phyloP scores from a whole-genome alignment of 2,888 invertebrate genomes.

The Pandemis heparana region DNA sequence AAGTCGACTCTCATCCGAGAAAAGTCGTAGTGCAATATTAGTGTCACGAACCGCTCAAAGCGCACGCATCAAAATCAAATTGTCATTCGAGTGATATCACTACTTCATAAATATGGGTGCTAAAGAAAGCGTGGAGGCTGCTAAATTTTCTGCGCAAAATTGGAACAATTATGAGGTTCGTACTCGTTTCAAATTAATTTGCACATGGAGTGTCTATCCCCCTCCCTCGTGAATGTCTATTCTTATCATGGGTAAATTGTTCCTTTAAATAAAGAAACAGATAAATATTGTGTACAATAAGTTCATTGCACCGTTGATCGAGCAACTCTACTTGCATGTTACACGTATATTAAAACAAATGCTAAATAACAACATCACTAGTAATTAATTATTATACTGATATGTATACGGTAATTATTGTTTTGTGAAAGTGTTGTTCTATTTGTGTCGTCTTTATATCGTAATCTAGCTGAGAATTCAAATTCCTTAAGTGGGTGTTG shows the following conservation, averaged over 20 bases:
- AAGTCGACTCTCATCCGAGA: conserved; percentile 72
- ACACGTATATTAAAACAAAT: conserved; percentile 59
- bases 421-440: conserved; percentile 40
- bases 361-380: conserved; percentile 42
- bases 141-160: conserved; percentile 92
- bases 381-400: conserved; percentile 29
- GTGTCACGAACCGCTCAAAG: conserved; percentile 78
- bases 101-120: conserved; percentile 89
- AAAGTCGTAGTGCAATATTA: conserved; percentile 78
- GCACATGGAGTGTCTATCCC: conserved; percentile 84
- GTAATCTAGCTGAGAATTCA: background rate
- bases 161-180: conserved; percentile 93
- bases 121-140: conserved; percentile 93
- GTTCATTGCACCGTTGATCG: conserved; percentile 71
- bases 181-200: conserved; percentile 82
- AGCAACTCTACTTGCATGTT: conserved; percentile 72
- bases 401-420: conserved; percentile 36
- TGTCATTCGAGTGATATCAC: conserved; percentile 82
- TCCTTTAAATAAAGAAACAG: conserved; percentile 59
- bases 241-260: conserved; percentile 46
- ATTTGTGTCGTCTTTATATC: conserved; percentile 32
- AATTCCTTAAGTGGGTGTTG: background rate
- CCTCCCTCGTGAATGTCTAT: conserved; percentile 79
- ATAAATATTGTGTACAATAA: conserved; percentile 61
- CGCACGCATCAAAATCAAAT: conserved; percentile 79